phyloP scores from a whole-genome alignment of 2,888 invertebrate species.

The Cerastis rubricosa region DNA sequence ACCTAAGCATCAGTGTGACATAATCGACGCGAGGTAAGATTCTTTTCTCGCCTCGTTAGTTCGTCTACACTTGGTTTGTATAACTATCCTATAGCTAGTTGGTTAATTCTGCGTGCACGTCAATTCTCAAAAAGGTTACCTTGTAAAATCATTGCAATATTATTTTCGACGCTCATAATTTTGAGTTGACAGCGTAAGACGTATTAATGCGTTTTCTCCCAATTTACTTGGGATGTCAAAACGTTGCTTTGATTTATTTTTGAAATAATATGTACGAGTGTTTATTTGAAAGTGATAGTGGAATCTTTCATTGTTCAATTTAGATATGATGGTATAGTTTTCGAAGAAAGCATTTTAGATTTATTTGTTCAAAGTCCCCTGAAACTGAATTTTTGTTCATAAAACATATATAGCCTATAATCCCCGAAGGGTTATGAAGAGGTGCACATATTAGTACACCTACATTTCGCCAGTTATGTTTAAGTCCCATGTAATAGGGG shows the following conservation, averaged over 20 bases:
- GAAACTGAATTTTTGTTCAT: too few species aligned
- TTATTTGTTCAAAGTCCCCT: background rate
- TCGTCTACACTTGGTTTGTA: too few species aligned
- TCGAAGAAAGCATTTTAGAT: background rate
- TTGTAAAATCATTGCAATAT: conserved; percentile 30
- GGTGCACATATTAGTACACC: too few species aligned
- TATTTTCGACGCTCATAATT: conserved; percentile 23
- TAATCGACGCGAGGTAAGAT: too few species aligned
- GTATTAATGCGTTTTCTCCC: background rate
- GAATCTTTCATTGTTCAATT: conserved; percentile 9
- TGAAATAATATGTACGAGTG: background rate
- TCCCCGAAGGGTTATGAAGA: too few species aligned
- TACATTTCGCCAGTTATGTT: too few species aligned
- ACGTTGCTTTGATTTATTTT: conserved; percentile 28
- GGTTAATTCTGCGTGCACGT: background rate
- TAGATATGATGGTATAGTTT: conserved; percentile 5
- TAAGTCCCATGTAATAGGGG: too few species aligned
- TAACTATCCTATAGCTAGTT: too few species aligned
- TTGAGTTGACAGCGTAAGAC: conserved; percentile 13
- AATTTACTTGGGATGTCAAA: conserved; percentile 37
- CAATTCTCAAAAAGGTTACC: conserved; percentile 13
- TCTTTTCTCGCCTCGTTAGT: too few species aligned
- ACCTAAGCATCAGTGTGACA: too few species aligned
- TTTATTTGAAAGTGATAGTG: conserved; percentile 3
- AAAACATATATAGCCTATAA: too few species aligned